Conservation (phyloP, 2,113 vertebrate species). For the Athene noctua region DNA sequence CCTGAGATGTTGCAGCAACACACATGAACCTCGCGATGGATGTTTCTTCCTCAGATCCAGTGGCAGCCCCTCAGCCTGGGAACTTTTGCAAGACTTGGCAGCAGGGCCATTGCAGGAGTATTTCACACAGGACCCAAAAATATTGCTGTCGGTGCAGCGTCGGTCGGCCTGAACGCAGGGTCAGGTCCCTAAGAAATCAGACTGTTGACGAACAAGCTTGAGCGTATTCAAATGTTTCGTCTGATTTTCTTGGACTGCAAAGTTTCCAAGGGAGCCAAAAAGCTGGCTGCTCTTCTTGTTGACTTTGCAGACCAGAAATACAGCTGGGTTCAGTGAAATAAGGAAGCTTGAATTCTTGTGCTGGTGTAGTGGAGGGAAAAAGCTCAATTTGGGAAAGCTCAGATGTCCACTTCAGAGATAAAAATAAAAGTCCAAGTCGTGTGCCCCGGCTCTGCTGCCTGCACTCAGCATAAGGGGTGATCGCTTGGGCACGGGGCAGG, state of each 20-base stretch:
- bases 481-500: fast-evolving
- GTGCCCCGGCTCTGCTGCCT: not conserved
- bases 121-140: conserved; percentile 67
- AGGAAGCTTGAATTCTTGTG: not conserved
- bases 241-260: conserved; percentile 63
- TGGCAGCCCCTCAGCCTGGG: conserved; percentile 37
- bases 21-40: not conserved
- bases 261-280: conserved; percentile 49
- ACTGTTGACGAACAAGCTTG: conserved; percentile 40
- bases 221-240: conserved; percentile 17
- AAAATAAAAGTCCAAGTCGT: not conserved
- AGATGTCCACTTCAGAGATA: not conserved
- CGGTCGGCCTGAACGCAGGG: not conserved
- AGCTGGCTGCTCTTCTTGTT: conserved; percentile 35
- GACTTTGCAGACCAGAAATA: conserved; percentile 40
- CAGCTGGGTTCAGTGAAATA: not conserved
- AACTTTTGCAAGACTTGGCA: conserved; percentile 65
- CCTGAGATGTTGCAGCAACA: not conserved
- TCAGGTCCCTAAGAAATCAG: conserved; percentile 58
- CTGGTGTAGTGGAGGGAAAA: not conserved
- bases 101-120: not conserved
- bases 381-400: not conserved
- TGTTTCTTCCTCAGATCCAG: not conserved
- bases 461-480: not conserved
- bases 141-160: conserved; percentile 12